A percentile compares a stretch with the other conserved stretches of the same genome.
phyloP scores from a whole-genome alignment of 2,888 invertebrate genomes.

The Metacarcinus magister region DNA sequence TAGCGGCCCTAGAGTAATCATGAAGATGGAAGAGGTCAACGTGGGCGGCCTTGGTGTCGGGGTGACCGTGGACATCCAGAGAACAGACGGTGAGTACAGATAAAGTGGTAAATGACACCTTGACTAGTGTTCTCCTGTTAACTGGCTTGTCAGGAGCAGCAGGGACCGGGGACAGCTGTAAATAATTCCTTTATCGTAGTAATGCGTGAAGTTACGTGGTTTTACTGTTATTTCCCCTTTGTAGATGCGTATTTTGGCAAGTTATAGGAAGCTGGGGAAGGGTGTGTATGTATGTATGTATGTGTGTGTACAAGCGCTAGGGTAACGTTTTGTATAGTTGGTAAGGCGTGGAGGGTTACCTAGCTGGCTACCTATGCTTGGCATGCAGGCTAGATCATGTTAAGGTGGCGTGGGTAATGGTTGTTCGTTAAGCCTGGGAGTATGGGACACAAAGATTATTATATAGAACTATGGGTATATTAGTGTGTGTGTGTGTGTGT shows the following conservation, averaged over 20 bases:
- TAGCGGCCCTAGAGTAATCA: slow-evolving; percentile 63
- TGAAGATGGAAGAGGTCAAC: slow-evolving; percentile 82
- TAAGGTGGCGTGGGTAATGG: no score
- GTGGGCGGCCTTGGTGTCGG: slow-evolving; percentile 80
- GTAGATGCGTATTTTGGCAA: no score
- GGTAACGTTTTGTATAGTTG: no score
- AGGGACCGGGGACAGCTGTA: background rate
- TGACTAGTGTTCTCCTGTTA: slow-evolving; percentile 15
- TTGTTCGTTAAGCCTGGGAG: no score
- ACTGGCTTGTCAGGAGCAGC: slow-evolving; percentile 3
- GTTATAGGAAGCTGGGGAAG: background rate
- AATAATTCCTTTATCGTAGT: background rate
- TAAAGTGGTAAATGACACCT: background rate
- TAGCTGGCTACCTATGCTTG: no score
- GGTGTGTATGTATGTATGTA: background rate
- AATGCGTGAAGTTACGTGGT: background rate
- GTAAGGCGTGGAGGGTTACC: no score
- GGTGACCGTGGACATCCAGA: slow-evolving; percentile 81
- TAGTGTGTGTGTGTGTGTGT: background rate
- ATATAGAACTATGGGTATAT: no score
- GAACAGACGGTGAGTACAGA: slow-evolving; percentile 81
- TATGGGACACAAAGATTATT: no score
- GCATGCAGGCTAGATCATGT: no score
- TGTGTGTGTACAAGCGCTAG: background rate
- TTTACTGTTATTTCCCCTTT: background rate